Evolutionary conservation across 2,888 invertebrate genomes (phyloP), one percentile per base, ranked within the genome.

Genomic region (Oligia latruncula): DNA sequence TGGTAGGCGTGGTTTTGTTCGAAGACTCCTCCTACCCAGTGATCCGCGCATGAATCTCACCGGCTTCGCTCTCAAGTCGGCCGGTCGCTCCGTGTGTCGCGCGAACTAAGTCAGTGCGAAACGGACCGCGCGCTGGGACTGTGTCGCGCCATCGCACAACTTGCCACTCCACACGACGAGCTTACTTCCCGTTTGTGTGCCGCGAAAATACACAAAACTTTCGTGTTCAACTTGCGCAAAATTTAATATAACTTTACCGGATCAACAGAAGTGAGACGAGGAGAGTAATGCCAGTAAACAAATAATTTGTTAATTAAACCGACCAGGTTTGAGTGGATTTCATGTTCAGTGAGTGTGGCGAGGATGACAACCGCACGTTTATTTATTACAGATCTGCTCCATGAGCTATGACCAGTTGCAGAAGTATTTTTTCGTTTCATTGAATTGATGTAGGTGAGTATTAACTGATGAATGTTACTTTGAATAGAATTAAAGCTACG

Each of bases 1-100:
- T 96, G 94, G 96, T 96, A 95, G 97, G 96, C 96, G 96, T 96
- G 96, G 96, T 95, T 95, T 95, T 90, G 91, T 87, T 78, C 72
- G 85, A 95, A 95, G 95, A 94, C 96, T 95, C 96, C 96, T 95
- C 96, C 96, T 95, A 94, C 96, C 89, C 91, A 91, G 93, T 92
- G 94, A 93, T 88, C 91, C 95, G 97, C 96, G 97, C 96, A 96
- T 95, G 95, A 93, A 95, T 93, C 94, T 94, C 93, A 85, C 86
- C 91, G 89, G 90, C 90, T 92, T 93, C 93, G 95, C 92, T 92
- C 90, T 92, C 90, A 92, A 93, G 93, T 93, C 94, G 93, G 91
- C 87, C 89, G 90, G 85, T 88, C 85, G 92, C 90, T 86, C 84
- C 91, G 89, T 90, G 90, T 90, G 92, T 91, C 91, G 91, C 91